Base-by-base conservation (phyloP, 2,113 vertebrate species). In the Brachyhypopomus occidentalis region DNA sequence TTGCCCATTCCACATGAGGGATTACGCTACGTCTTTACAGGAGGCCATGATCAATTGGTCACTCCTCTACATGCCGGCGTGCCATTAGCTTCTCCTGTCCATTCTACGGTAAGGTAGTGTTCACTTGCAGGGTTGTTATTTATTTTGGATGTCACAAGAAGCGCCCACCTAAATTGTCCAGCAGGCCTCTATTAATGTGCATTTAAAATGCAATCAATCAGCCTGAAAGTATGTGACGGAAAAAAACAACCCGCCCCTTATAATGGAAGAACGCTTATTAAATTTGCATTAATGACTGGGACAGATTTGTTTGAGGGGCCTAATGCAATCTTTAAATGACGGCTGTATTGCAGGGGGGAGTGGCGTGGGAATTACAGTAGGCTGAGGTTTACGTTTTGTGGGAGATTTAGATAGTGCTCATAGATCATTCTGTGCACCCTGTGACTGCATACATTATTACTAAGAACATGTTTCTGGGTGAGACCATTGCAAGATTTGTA, bases 41-140 rank as follows among this genome's bases (percentile, higher is more conserved):
- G 23, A 59, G 45, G 75, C 75, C 8, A 14, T 69, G 55, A 69
- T 71, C 70, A 79, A 70, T n/a, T 34, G 41, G 19, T 25, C 45
- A 11, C 45, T 52, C 45, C 2, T 52, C 12, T 52, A 1, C 45
- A 52, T 52, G 16, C 56, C 48, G 8, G 77, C 27, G 22, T 38
- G 66, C 52, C 55, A 41, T 70, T 59, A 2, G 41, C 60, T 76
- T 63, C 23, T 23, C 19, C 38, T 36, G 8, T 76, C 30, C 11
- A 20, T 63, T 27, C 75, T 34, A n/a, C 84, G 73, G 56, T 78
- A 3, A 36, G 79, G 69, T 82, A 85, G 87, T 80, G 87, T 92
- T 91, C 86, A 91, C 90, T 92, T 91, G 89, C 87, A 87, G 72
- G 72, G 67, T 14, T 62, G 81, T 87, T 90, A 90, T 88, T 83